Evolutionary conservation across 2,113 vertebrate genomes (phyloP), one percentile per base, ranked within the genome.

Genomic region (Donacobius atricapilla): DNA sequence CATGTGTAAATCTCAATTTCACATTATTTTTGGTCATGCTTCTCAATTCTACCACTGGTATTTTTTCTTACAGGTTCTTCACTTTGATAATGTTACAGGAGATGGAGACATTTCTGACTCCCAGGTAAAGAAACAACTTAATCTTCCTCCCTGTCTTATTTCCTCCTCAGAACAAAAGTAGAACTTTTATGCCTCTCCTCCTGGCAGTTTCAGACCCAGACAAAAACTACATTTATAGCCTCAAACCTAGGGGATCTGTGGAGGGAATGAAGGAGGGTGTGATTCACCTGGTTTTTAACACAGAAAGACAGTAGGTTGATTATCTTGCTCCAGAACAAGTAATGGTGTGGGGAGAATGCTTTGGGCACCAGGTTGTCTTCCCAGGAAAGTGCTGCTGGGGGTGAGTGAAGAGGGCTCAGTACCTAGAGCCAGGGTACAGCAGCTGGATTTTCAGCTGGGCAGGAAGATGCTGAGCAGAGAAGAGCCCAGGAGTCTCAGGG

Each of bases 41-140:
- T 81, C 15, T 84, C 0, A 37, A 57, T 89, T 65, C 48, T 83
- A 37, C 23, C 15, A 54, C 35, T 61, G 72, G 3, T 47, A 56
- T 84, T 93, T 93, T 89, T 40, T 91, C n/a, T 91, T 91, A 31
- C 87, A 96, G 95, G 90, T 56, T 87, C 95, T 96, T 94, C 92
- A 83, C 60, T 95, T 96, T 12, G 84, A 65, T n/a, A 95, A 94
- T 1, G 1, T 73, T 57, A 94, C 95, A 81, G 77, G 40, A 81
- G 53, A 16, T 16, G 45, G 27, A 83, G 77, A 69, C 2, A 9
- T 22, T 69, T 13, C 15, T 81, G 90, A 94, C 22, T 84, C 60
- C 5, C 69, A 96, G 96, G 96, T 96, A 95, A 18, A 69, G 37
- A 93, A 91, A 70, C 44, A 60, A 77, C 10, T 70, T 37, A 24